Conservation (phyloP, 2,797 vertebrate species). For the Delichon dasypus region DNA sequence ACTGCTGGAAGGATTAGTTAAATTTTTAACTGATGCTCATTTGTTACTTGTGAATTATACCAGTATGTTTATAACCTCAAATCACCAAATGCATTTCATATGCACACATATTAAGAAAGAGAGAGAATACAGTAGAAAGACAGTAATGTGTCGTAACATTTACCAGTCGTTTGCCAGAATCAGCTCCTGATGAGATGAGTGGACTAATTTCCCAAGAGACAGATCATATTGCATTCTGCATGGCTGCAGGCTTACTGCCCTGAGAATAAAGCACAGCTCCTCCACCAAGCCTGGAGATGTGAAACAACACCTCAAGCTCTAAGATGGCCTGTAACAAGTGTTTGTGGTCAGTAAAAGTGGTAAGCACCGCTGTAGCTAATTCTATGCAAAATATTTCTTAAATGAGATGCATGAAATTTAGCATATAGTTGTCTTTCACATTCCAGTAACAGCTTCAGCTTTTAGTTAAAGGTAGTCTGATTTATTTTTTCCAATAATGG, state of each 20-base stretch:
- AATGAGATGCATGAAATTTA: background rate
- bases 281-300: background rate
- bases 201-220: slow-evolving; percentile 41
- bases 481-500: background rate
- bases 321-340: background rate
- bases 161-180: slow-evolving; percentile 2
- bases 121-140: background rate
- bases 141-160: background rate
- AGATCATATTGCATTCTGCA: background rate
- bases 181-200: slow-evolving; percentile 36
- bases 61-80: background rate
- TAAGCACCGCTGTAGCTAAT: background rate
- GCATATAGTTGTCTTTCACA: background rate
- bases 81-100: background rate
- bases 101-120: background rate
- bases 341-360: background rate
- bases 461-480: background rate
- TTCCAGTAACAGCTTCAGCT: background rate
- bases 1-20: background rate
- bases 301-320: background rate
- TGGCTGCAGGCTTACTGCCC: background rate
- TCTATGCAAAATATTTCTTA: background rate
- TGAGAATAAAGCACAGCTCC: background rate
- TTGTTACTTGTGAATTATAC: slow-evolving; percentile 12
- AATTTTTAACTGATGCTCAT: slow-evolving; percentile 3